Evolutionary conservation across 2,113 vertebrate species (phyloP), one percentile per base, ranked within the genome.

Genomic region (Xiphophorus couchianus): DNA sequence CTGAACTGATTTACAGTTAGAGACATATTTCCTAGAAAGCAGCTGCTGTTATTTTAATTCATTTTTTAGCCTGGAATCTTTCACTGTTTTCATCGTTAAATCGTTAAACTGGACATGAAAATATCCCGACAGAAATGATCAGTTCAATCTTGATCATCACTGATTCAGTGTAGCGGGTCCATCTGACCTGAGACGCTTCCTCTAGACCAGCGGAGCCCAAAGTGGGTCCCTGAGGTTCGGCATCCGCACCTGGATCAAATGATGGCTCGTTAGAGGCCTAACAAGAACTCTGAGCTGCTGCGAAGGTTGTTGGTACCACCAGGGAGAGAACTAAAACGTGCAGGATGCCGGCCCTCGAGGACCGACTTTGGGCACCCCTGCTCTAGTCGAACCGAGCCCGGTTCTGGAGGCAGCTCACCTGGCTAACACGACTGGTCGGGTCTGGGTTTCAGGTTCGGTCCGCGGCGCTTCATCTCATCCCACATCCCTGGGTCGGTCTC

Each of bases 391-490:
- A 37, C 35, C 10, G 35, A 37, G 35, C 10, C 35, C 35, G 35
- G 35, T 37, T 12, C 35, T 37, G 35, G 10, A 37, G 19, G n/a
- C 8, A 31, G 35, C 77, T 85, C 54, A 87, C 88, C 86, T 82
- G 84, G 51, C 80, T 76, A 79, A 42, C 70, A 11, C 69, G 29
- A 71, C 33, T 69, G 73, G 73, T 29, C 74, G 28, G 84, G 39
- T 27, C 69, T 25, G 35, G 14, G 17, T 67, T 63, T 13, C 12
- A 3, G 60, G 60, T 13, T 48, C 78, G 65, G 61, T 62, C 65
- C 78, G 68, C 65, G 61, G 44, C 29, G 77, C 82, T 61, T 65
- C 85, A 78, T 84, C 48, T 66, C 80, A 71, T 39, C 15, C 58
- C 73, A 1, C 22, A 17, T 1, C 9, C 61, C 35, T 30, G 35